Evolutionary conservation across 2,888 invertebrate genomes (phyloP), one percentile per base, ranked within the genome.

Genomic region (Coelopa pilipes): DNA sequence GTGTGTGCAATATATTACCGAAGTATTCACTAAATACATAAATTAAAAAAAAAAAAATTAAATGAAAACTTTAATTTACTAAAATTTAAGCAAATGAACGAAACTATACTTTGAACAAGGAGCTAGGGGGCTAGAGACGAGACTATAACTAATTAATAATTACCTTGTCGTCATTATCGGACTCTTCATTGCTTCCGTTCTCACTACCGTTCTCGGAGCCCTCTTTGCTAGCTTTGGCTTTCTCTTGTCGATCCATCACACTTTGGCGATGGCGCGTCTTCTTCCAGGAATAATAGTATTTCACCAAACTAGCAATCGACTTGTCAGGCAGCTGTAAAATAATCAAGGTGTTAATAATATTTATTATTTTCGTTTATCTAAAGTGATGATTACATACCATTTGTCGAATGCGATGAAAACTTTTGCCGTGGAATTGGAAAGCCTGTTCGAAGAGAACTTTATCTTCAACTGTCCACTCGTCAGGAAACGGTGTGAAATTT

Each of bases 271-370:
- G 94, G 81, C 97, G 90, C 24, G 96, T 96, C 87, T 98, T 98
- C 88, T 99, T 99, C 98, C 98, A 98, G 82, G 96, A 96, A 87
- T 99, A 99, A 88, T 98, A 99, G 87, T 98, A 98, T 88, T 97
- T 97, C 1, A 99, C 98, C 82, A 99, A 89, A 81, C 95, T 95
- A 65, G 97, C 96, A 85, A 98, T 97, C 66, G 96, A 94, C 89
- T 99, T 99, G 86, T 98, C 98, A 49, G 98, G 98, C 82, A 98
- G 89, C 97, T 98, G 88, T 24, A 53, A 72, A 19, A 13, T 21
- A 2, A 46, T 7, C 12, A 70, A 50, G 2, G n/a, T 53, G 1
- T 15, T 55, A 53, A 68, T n/a, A 10, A 49, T 11, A 13, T 60
- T 45, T 34, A 34, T 34, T 4, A 34, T 10, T 62, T 7, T 62